phyloP scores from a whole-genome alignment of 2,888 invertebrate species.

The Platerodrilus igneus region DNA sequence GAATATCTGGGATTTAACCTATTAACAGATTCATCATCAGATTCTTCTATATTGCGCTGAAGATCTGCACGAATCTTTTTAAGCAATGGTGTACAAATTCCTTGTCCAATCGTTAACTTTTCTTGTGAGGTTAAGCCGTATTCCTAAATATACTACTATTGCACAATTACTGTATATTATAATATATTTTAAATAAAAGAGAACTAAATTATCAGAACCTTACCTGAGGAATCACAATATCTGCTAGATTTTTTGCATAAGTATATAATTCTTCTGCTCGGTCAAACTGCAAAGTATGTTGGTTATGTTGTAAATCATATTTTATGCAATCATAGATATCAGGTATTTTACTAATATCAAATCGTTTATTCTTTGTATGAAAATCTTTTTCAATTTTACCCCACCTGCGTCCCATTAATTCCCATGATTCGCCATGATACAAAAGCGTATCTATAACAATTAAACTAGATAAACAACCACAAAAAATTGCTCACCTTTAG shows the following conservation, averaged over 20 bases:
- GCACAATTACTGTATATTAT: too few relatives aligned
- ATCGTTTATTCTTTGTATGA: conserved; percentile 84
- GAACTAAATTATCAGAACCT: conserved; percentile 2
- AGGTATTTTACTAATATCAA: conserved; percentile 98
- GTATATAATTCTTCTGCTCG: conserved; percentile 90
- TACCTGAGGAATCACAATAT: conserved; percentile 97
- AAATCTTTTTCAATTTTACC: conserved; percentile 98
- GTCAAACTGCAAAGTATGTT: conserved; percentile 88
- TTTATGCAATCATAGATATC: conserved; percentile 99
- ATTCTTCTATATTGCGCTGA: conserved; percentile 87
- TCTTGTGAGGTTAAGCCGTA: conserved; percentile 94
- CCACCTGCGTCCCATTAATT: conserved; percentile 95
- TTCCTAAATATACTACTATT: too few relatives aligned
- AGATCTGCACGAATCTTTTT: conserved; percentile 94
- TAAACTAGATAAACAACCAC: not conserved
- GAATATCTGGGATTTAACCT: conserved; percentile 96
- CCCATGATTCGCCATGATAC: conserved; percentile 99
- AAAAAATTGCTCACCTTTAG: conserved; percentile 58
- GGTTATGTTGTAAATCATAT: conserved; percentile 97
- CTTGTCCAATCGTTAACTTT: conserved; percentile 93
- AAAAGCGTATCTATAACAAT: conserved; percentile 71
- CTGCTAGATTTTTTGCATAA: conserved; percentile 94
- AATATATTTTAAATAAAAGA: not conserved
- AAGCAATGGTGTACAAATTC: conserved; percentile 93
- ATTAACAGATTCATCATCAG: conserved; percentile 90